phyloP scores from a whole-genome alignment of 2,113 vertebrate genomes.

The Origma solitaria region DNA sequence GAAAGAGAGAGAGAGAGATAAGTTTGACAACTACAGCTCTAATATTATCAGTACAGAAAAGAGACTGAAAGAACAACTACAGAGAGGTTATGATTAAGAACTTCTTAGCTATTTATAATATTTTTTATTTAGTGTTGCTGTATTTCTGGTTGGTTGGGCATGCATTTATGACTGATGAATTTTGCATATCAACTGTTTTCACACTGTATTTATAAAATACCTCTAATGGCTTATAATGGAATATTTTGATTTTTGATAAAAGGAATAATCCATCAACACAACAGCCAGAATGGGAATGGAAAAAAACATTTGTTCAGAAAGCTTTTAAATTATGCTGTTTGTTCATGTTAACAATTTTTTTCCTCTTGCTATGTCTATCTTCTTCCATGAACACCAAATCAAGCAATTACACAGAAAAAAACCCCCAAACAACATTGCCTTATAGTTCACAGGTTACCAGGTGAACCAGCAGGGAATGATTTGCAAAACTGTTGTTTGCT shows the following conservation, averaged over 20 bases:
- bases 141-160: neutral
- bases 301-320: constrained; percentile 21
- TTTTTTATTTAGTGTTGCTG: neutral
- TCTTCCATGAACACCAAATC: neutral
- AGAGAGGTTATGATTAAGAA: neutral
- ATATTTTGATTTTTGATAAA: constrained; percentile 32
- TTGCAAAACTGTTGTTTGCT: neutral
- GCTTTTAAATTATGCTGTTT: constrained; percentile 18
- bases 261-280: neutral
- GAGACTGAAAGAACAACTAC: neutral
- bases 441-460: neutral
- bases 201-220: constrained; percentile 31
- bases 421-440: neutral
- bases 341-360: neutral
- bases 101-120: neutral
- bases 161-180: neutral
- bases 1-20: neutral
- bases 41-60: neutral
- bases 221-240: constrained; percentile 23
- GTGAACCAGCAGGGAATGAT: neutral
- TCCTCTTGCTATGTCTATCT: neutral
- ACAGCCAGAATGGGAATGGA: neutral
- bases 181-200: neutral
- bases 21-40: neutral
- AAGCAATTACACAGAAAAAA: neutral